These are phyloP conservation scores for Epiblema foenella DNA, from an alignment of 2,888 invertebrate species.

Conservation along the genomic window DNA sequence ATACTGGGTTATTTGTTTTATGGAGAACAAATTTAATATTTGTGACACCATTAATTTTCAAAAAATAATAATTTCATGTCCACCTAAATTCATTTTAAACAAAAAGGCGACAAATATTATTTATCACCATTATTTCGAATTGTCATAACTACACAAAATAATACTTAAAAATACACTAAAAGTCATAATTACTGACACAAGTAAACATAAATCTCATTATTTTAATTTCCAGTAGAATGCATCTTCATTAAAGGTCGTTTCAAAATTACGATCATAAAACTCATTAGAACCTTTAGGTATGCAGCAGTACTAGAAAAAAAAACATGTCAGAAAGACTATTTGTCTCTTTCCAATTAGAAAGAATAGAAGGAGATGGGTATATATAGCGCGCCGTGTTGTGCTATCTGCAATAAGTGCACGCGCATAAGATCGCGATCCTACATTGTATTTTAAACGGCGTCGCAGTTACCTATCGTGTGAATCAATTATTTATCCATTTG, in stretches of 20 bases:
- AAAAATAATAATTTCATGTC: too few relatives aligned
- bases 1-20: too few relatives aligned
- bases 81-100: too few relatives aligned
- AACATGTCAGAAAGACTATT: constrained; percentile 51
- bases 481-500: constrained; percentile 72
- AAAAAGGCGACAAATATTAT: not conserved
- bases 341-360: not conserved
- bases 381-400: not conserved
- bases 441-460: constrained; percentile 63
- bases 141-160: not conserved
- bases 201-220: not conserved
- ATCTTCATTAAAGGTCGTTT: not conserved
- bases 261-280: constrained; percentile 18
- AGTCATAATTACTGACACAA: not conserved
- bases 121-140: not conserved
- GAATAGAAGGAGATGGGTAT: not conserved
- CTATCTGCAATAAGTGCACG: not conserved
- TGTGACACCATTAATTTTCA: too few relatives aligned
- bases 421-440: constrained; percentile 14
- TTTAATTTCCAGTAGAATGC: not conserved
- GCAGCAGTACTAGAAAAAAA: constrained; percentile 50
- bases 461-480: constrained; percentile 71
- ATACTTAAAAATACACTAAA: not conserved
- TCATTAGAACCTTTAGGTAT: constrained; percentile 60
- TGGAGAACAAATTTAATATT: too few relatives aligned